A percentile compares a stretch with the other conserved stretches of the same genome.
These are phyloP conservation scores for Anseranas semipalmata DNA, from an alignment of 2,113 vertebrate genomes.

Conservation along the genomic window DNA sequence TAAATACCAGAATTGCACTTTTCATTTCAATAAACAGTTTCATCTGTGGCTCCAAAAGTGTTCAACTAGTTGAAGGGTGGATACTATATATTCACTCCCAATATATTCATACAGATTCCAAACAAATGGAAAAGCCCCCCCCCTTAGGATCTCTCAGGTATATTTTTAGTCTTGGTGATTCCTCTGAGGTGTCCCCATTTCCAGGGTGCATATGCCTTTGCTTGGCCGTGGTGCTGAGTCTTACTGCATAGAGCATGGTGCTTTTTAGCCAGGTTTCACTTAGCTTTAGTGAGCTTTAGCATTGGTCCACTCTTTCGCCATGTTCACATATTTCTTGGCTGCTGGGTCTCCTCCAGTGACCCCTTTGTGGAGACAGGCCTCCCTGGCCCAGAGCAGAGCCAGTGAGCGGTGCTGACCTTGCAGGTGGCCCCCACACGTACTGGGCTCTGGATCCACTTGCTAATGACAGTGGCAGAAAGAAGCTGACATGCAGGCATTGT, in stretches of 20 bases:
- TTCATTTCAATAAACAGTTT: slow-evolving; percentile 16
- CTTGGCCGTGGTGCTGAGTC: not conserved
- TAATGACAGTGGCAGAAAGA: not conserved
- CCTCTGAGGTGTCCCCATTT: not conserved
- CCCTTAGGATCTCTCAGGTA: not conserved
- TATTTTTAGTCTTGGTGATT: not conserved
- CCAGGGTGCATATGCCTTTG: not conserved
- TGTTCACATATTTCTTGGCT: not conserved
- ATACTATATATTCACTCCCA: not conserved
- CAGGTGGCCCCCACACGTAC: not conserved
- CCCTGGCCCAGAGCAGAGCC: not conserved
- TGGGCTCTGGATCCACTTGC: not conserved
- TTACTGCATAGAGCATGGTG: not conserved
- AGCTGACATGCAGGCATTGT: not conserved
- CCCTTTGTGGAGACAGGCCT: not conserved
- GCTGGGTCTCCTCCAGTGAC: not conserved
- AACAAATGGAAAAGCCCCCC: not conserved
- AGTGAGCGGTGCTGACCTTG: not conserved
- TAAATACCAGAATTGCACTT: slow-evolving; percentile 31
- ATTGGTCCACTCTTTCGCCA: not conserved
- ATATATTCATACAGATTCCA: not conserved
- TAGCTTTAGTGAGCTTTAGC: not conserved
- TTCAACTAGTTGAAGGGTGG: not conserved
- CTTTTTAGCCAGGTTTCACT: not conserved
- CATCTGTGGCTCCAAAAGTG: not conserved